Conservation (phyloP, 35 echinoderm and acorn worm species). For the Eucidaris tribuloides region DNA sequence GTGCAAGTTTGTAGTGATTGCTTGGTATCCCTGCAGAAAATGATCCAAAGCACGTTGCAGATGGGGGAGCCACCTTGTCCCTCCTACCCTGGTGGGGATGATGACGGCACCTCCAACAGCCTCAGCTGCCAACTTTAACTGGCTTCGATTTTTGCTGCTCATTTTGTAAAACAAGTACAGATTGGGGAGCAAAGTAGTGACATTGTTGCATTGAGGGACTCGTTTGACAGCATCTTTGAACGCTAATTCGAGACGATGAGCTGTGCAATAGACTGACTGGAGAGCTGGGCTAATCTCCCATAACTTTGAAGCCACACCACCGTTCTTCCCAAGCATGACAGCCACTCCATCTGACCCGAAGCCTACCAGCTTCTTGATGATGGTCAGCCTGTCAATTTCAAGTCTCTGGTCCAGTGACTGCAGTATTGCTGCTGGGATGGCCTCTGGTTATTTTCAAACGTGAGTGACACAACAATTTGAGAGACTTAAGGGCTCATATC, state of each 20-base stretch:
- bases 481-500: no score
- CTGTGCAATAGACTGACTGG: no score
- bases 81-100: slow-evolving; percentile 43
- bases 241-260: slow-evolving; percentile 14
- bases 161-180: slow-evolving; percentile 56
- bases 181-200: slow-evolving; percentile 17
- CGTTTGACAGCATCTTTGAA: slow-evolving; percentile 68
- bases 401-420: no score
- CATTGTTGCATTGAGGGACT: neutral
- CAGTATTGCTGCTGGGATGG: no score
- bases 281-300: no score
- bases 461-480: no score
- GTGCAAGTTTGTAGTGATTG: slow-evolving; percentile 18
- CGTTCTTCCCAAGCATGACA: no score
- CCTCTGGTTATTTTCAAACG: no score
- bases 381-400: no score
- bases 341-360: no score
- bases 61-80: slow-evolving; percentile 57
- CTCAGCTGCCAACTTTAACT: slow-evolving; percentile 22
- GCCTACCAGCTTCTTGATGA: no score
- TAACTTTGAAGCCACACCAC: no score
- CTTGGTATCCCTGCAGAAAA: slow-evolving; percentile 19
- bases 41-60: slow-evolving; percentile 35
- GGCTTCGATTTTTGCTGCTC: slow-evolving; percentile 57
- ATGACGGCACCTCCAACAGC: neutral